Percentiles rank a stretch among this genome's conserved stretches.
Evolutionary conservation across 2,797 vertebrate genomes (phyloP).

Genomic region (Bufotes viridis): DNA sequence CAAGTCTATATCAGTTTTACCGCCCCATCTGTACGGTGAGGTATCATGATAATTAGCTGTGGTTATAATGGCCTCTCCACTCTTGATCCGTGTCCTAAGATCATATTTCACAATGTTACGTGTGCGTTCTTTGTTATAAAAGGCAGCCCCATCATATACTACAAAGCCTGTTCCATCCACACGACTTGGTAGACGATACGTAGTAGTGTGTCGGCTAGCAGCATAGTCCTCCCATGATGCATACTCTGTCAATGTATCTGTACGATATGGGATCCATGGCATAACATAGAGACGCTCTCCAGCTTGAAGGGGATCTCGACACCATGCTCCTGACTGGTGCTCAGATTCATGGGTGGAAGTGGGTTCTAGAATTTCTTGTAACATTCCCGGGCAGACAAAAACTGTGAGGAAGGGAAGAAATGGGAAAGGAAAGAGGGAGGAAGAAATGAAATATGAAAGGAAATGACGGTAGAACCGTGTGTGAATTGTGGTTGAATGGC

Average conservation of each 20-base stretch:
- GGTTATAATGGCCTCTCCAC: slow-evolving; percentile 91
- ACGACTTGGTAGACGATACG: slow-evolving; percentile 91
- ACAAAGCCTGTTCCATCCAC: slow-evolving; percentile 95
- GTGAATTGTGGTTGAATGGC: slow-evolving; percentile 45
- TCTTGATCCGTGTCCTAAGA: slow-evolving; percentile 92
- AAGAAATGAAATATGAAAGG: slow-evolving; percentile 61
- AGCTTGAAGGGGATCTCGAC: slow-evolving; percentile 93
- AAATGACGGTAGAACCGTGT: slow-evolving; percentile 62
- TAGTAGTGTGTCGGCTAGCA: slow-evolving; percentile 86
- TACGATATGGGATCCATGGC: slow-evolving; percentile 95
- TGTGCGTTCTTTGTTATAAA: slow-evolving; percentile 96
- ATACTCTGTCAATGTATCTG: slow-evolving; percentile 92
- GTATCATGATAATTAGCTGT: slow-evolving; percentile 96
- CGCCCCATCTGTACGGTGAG: slow-evolving; percentile 93
- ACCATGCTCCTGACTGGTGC: slow-evolving; percentile 94
- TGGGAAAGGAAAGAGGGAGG: slow-evolving; percentile 53
- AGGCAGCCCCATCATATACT: slow-evolving; percentile 93
- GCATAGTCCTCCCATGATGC: slow-evolving; percentile 93
- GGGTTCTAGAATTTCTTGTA: slow-evolving; percentile 84
- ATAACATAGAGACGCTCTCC: slow-evolving; percentile 94
- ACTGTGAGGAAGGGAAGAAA: slow-evolving; percentile 73
- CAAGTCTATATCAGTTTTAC: slow-evolving; percentile 94
- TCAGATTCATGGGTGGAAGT: slow-evolving; percentile 90
- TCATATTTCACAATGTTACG: slow-evolving; percentile 95
- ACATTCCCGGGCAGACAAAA: slow-evolving; percentile 93